Percentiles rank a stretch among this genome's conserved stretches.
Conservation (phyloP, 2,888 invertebrate species). For the Lasioglossum vierecki region DNA sequence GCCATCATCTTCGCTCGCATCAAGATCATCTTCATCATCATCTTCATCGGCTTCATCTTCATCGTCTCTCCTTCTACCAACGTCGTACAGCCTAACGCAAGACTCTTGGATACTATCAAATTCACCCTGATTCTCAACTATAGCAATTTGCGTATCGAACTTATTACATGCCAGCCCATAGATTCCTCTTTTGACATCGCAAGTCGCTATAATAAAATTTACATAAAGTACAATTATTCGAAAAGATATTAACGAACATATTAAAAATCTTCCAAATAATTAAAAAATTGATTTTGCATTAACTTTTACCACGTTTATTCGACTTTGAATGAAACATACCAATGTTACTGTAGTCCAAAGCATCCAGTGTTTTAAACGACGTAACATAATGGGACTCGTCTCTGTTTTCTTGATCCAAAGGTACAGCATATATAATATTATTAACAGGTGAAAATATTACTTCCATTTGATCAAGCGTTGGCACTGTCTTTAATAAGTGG, state of each 20-base stretch:
- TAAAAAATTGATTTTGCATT: not conserved
- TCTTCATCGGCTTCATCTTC: conserved; percentile 94
- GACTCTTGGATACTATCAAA: conserved; percentile 95
- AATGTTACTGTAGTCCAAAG: conserved; percentile 96
- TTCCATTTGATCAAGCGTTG: conserved; percentile 95
- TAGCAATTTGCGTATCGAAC: conserved; percentile 93
- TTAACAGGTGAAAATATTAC: conserved; percentile 95
- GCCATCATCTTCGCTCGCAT: conserved; percentile 87
- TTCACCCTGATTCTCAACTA: conserved; percentile 95
- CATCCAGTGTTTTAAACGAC: conserved; percentile 97
- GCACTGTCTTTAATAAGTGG: conserved; percentile 96
- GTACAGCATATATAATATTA: conserved; percentile 94
- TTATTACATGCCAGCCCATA: conserved; percentile 93
- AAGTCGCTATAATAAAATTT: conserved; percentile 88
- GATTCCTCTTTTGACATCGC: conserved; percentile 96
- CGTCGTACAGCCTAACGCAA: conserved; percentile 95
- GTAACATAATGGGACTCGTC: conserved; percentile 93
- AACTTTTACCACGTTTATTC: not conserved
- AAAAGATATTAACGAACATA: not conserved
- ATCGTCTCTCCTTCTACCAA: conserved; percentile 93
- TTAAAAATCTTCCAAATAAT: not conserved
- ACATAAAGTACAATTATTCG: not conserved
- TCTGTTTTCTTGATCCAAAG: conserved; percentile 90
- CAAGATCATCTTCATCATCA: conserved; percentile 86
- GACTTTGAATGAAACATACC: conserved; percentile 84